Evolutionary conservation across 2,888 invertebrate species (phyloP).

Genomic region (Amorpha juglandis): DNA sequence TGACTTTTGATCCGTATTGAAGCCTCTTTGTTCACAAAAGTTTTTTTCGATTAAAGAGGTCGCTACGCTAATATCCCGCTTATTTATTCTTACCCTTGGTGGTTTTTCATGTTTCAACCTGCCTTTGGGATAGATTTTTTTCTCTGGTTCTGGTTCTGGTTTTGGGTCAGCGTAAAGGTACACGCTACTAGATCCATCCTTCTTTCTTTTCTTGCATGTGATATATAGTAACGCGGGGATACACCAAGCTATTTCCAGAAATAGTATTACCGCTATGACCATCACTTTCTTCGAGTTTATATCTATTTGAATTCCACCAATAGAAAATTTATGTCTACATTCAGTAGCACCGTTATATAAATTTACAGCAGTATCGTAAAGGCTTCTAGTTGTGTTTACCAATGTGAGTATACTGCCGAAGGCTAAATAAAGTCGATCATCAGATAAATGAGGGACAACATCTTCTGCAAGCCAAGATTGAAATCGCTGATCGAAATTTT

Average conservation of each 20-base stretch:
- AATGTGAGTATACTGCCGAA: conserved; percentile 77
- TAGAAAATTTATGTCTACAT: conserved; percentile 28
- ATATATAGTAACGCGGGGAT: conserved; percentile 54
- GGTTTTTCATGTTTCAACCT: conserved; percentile 18
- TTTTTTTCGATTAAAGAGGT: conserved; percentile 27
- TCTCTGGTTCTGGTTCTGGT: conserved; percentile 13
- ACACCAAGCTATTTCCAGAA: conserved; percentile 69
- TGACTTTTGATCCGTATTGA: conserved; percentile 1
- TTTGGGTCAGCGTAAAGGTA: conserved; percentile 37
- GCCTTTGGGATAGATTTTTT: conserved; percentile 13
- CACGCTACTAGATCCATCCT: conserved; percentile 40
- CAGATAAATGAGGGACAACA: conserved; percentile 81
- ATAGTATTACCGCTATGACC: conserved; percentile 55
- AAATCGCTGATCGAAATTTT: conserved; percentile 79
- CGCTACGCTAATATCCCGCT: conserved; percentile 21
- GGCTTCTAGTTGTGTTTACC: conserved; percentile 50
- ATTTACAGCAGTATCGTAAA: conserved; percentile 36
- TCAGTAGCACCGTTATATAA: conserved; percentile 27
- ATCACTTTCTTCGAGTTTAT: conserved; percentile 55
- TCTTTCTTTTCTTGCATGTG: conserved; percentile 39
- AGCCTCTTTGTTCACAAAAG: neutral
- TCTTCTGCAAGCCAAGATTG: conserved; percentile 81
- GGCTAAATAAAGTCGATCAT: conserved; percentile 85
- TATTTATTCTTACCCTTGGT: conserved; percentile 2
- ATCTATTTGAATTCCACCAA: conserved; percentile 41